Conservation (phyloP, 2,888 invertebrate species). For the Calliopum simillimum region DNA sequence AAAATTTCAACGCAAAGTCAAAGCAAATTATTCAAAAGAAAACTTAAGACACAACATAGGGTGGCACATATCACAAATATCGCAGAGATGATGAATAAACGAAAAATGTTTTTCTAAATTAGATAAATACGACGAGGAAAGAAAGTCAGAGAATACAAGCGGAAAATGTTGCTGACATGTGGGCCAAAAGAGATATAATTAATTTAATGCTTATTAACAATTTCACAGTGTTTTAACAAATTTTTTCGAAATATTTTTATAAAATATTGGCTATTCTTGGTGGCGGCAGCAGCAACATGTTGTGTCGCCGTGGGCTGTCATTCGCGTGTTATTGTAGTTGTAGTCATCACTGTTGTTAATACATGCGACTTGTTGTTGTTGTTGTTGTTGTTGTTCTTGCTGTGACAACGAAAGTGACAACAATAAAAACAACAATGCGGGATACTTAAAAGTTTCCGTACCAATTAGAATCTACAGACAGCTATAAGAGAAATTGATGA, state of each 20-base stretch:
- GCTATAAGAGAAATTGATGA: too few species aligned
- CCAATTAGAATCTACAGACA: too few species aligned
- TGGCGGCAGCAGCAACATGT: not conserved
- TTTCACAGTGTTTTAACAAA: constrained; percentile 60
- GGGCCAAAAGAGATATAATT: constrained; percentile 47
- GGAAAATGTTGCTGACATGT: not conserved
- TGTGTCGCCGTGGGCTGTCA: too few species aligned
- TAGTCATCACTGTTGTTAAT: constrained; percentile 9
- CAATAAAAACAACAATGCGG: too few species aligned
- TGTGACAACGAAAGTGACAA: too few species aligned
- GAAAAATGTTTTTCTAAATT: constrained; percentile 29
- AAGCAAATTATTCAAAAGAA: constrained; percentile 9
- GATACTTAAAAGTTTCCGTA: too few species aligned
- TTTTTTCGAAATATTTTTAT: constrained; percentile 46
- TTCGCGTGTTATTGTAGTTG: not conserved
- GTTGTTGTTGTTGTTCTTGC: not conserved
- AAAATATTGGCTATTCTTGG: constrained; percentile 11
- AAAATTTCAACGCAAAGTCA: not conserved
- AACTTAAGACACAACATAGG: too few species aligned
- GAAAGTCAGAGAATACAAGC: too few species aligned
- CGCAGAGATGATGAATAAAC: constrained; percentile 43
- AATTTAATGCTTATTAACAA: constrained; percentile 61
- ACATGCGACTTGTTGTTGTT: not conserved
- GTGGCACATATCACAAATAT: too few species aligned
- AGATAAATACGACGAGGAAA: too few species aligned